phyloP scores from a whole-genome alignment of 2,888 invertebrate genomes.

The Rotaria magnacalcarata region DNA sequence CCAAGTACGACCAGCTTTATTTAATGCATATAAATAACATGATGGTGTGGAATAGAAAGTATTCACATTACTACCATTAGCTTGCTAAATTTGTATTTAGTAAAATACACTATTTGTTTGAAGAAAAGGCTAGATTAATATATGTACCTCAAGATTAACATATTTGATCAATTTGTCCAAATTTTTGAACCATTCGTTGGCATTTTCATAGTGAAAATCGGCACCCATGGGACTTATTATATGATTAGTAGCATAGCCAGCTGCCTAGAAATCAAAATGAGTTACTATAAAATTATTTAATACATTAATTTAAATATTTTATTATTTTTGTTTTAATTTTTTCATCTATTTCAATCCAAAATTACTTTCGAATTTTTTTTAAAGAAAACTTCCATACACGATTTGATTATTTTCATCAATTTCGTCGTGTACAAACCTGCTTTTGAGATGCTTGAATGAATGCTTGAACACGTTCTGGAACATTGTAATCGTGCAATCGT shows the following conservation, averaged over 20 bases:
- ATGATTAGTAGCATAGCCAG: conserved; percentile 65
- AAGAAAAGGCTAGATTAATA: conserved; percentile 49
- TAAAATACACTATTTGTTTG: neutral
- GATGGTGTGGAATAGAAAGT: conserved; percentile 65
- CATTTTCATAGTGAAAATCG: conserved; percentile 81
- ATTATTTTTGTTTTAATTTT: too few species aligned
- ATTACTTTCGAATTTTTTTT: too few species aligned
- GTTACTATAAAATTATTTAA: too few species aligned
- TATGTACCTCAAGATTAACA: conserved; percentile 62
- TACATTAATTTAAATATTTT: too few species aligned
- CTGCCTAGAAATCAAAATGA: conserved; percentile 53
- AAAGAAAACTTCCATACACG: too few species aligned
- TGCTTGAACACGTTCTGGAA: conserved; percentile 45
- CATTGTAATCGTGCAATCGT: too few species aligned
- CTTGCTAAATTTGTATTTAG: conserved; percentile 9
- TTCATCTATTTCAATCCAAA: too few species aligned
- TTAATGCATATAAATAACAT: conserved; percentile 61
- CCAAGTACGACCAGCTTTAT: conserved; percentile 68
- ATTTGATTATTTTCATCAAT: too few species aligned
- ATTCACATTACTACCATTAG: conserved; percentile 64
- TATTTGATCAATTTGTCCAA: conserved; percentile 80
- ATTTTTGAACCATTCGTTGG: conserved; percentile 74
- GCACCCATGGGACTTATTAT: conserved; percentile 66
- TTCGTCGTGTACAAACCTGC: conserved; percentile 50
- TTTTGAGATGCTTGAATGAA: conserved; percentile 53